These are phyloP conservation scores for Tangara arthus DNA, from an alignment of 2,797 vertebrate genomes.

Conservation along the genomic window DNA sequence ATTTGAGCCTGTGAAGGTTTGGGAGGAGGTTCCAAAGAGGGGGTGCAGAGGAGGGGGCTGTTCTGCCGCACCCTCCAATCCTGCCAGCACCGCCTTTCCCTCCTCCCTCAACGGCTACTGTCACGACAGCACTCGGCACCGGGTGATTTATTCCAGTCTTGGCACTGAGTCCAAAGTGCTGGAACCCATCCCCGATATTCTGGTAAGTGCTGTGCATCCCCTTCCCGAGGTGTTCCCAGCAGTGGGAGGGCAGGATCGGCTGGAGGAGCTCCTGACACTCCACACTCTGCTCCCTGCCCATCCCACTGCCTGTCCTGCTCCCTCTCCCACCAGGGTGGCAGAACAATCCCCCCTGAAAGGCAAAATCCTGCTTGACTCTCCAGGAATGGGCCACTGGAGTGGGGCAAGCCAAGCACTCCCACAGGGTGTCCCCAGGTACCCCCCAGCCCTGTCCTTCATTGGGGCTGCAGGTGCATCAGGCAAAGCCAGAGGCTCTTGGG, in stretches of 20 bases:
- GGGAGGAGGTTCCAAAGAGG: background rate
- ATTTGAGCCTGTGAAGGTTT: background rate
- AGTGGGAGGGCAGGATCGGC: background rate
- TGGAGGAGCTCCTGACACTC: background rate
- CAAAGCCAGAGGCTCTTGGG: background rate
- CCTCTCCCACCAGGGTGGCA: fast-evolving
- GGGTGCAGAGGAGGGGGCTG: background rate
- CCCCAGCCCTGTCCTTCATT: fast-evolving
- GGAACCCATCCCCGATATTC: background rate
- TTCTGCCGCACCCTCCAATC: fast-evolving
- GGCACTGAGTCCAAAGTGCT: background rate
- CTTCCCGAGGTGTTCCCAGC: constrained; percentile 43
- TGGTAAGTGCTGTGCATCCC: constrained; percentile 21
- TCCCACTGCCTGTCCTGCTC: background rate
- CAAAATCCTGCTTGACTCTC: background rate
- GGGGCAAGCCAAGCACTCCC: fast-evolving
- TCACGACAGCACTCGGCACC: fast-evolving
- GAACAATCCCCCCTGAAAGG: fast-evolving
- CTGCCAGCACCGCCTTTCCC: fast-evolving
- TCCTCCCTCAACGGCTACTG: background rate
- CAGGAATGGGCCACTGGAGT: background rate
- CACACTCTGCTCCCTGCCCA: background rate
- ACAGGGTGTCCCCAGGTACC: background rate
- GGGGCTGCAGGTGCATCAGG: background rate
- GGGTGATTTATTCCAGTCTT: background rate